Base-by-base conservation (phyloP, 2,888 invertebrate genomes). In the Portevinia maculata region DNA sequence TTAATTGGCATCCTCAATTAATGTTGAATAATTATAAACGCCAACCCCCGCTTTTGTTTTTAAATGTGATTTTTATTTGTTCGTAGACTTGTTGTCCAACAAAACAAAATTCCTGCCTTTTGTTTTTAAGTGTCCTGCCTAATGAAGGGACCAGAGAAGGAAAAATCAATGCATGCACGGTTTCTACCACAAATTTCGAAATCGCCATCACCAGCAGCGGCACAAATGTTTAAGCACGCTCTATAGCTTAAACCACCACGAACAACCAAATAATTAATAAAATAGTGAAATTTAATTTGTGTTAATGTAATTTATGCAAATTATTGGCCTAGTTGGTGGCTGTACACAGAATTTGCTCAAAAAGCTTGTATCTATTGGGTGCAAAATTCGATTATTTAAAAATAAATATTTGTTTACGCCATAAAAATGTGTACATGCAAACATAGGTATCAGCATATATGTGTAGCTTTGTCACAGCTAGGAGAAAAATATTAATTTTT, bases 281-380 rank as follows among this genome's bases (percentile, higher is more conserved):
- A 60, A 71, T 21, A 62, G 37, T 19, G 34, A 44, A 73, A 55
- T 62, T 73, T 62, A 73, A 73, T 73, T 55, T 67, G 34, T 21
- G 55, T 24, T 34, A 32, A 55, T 37, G 34, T 53, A 34, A 71
- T 71, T 71, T 53, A 71, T 24, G 28, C 39, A 37, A 44, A 67
- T 55, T 55, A 19, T 67, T 67, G 13, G 34, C 21, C 53, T 53
- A 15, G 30, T 41, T 32, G 30, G 53, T 41, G 65, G 44, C 32
- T 44, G 19, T n/a, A 55, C 39, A 19, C 28, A 30, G 19, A 28
- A 44, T 32, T 59, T 44, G 7, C 11, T 59, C n/a, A n/a, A n/a
- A n/a, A n/a, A n/a, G 30, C 41, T 3, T 39, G 7, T 41, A 9
- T 41, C 41, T 3, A 15, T 15, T 7, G 17, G 9, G 15, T 2